These are phyloP conservation scores for Nannoperca australis DNA, from an alignment of 2,797 vertebrate species.

Conservation along the genomic window DNA sequence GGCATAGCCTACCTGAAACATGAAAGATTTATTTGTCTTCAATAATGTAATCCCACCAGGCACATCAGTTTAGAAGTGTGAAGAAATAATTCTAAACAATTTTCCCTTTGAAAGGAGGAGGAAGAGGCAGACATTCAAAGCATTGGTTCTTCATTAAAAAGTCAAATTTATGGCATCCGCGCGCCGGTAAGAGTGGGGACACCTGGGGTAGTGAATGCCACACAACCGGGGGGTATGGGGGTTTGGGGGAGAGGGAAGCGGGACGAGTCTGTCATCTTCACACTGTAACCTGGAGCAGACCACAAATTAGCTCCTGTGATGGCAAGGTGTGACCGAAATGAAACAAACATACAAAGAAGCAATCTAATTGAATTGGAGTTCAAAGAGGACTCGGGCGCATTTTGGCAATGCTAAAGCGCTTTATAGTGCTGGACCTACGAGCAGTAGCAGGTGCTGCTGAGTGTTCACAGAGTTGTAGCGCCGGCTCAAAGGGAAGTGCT, in stretches of 20 bases:
- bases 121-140: conserved; percentile 81
- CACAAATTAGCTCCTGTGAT: conserved; percentile 85
- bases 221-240: conserved; percentile 60
- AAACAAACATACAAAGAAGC: conserved; percentile 84
- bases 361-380: conserved; percentile 85
- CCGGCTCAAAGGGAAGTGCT: conserved; percentile 67
- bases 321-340: conserved; percentile 85
- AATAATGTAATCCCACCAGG: conserved; percentile 84
- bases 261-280: conserved; percentile 82
- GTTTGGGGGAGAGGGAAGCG: conserved; percentile 31
- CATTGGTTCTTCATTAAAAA: conserved; percentile 84
- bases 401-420: conserved; percentile 67
- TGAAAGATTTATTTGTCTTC: conserved; percentile 82
- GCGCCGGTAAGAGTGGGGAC: conserved; percentile 71
- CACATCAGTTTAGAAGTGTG: conserved; percentile 84
- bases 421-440: conserved; percentile 79
- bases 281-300: conserved; percentile 85
- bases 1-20: conserved; percentile 83
- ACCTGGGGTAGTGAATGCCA: conserved; percentile 79
- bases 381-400: conserved; percentile 76
- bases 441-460: conserved; percentile 80
- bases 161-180: conserved; percentile 82
- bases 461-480: conserved; percentile 65
- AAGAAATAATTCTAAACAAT: conserved; percentile 82
- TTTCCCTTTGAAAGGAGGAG: conserved; percentile 79